Conservation (phyloP, 2,888 invertebrate species). For the Byasa hedistus region DNA sequence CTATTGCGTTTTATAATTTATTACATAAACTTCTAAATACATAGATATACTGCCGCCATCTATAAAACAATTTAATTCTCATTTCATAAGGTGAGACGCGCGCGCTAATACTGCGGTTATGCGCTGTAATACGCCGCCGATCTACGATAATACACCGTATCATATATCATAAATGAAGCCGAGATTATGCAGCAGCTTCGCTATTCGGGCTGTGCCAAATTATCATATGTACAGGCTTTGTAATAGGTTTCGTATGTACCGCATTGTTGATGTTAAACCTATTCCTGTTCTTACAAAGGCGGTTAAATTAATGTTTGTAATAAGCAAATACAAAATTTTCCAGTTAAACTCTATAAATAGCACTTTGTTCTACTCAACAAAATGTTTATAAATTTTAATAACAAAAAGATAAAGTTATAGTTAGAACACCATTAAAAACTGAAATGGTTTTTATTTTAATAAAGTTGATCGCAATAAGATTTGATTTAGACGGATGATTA, state of each 20-base stretch:
- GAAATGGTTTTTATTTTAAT: too few species aligned
- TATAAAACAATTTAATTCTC: constrained; percentile 60
- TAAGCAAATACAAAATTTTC: background rate
- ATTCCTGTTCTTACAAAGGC: background rate
- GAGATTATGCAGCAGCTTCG: constrained; percentile 29
- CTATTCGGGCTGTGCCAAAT: constrained; percentile 35
- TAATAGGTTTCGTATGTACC: constrained; percentile 11
- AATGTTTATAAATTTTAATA: too few species aligned
- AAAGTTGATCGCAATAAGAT: too few species aligned
- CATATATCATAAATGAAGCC: constrained; percentile 29
- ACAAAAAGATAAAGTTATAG: too few species aligned
- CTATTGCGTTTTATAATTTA: background rate
- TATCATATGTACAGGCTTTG: constrained; percentile 17
- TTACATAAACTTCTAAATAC: background rate
- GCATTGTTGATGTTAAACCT: constrained; percentile 2
- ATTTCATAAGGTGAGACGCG: constrained; percentile 61
- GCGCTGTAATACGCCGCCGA: constrained; percentile 26
- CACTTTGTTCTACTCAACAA: too few species aligned
- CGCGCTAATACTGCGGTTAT: constrained; percentile 37
- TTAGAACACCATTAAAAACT: too few species aligned
- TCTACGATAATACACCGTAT: constrained; percentile 26
- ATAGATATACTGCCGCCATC: background rate
- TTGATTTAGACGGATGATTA: too few species aligned
- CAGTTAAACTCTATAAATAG: too few species aligned
- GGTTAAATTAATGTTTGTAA: background rate